phyloP scores from a whole-genome alignment of 2,113 vertebrate genomes.

The Corythoichthys intestinalis region DNA sequence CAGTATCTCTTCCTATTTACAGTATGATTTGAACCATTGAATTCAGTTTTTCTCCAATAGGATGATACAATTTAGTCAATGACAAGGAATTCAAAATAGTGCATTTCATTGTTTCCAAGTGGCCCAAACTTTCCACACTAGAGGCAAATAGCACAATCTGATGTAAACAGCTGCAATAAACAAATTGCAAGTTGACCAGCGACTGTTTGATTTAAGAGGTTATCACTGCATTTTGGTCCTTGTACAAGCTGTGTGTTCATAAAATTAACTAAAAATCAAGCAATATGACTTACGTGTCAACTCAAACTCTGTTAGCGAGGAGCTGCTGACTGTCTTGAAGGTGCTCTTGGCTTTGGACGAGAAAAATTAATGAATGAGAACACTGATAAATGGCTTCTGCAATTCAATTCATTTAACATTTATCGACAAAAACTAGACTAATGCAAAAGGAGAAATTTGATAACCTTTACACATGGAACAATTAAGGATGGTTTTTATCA shows the following conservation, averaged over 20 bases:
- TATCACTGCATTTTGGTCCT: background rate
- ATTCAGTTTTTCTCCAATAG: no score
- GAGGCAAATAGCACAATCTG: no score
- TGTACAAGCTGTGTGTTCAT: background rate
- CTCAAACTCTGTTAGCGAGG: conserved; percentile 86
- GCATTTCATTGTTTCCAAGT: no score
- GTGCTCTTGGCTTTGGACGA: conserved; percentile 84
- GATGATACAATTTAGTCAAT: no score
- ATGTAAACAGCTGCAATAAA: no score
- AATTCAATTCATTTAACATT: conserved; percentile 24
- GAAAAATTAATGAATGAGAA: conserved; percentile 64
- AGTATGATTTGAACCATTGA: no score
- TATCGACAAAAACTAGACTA: conserved; percentile 18
- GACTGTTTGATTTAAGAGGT: background rate
- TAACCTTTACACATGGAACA: conserved; percentile 9
- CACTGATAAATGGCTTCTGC: conserved; percentile 29
- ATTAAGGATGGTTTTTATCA: background rate
- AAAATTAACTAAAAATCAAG: background rate
- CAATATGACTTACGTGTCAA: conserved; percentile 84
- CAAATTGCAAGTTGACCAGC: no score
- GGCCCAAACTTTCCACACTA: no score
- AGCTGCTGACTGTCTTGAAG: conserved; percentile 94
- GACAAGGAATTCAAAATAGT: no score
- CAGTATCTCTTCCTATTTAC: no score
- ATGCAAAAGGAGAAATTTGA: background rate